A percentile compares a stretch with the other conserved stretches of the same genome.
phyloP scores from a whole-genome alignment of 2,888 invertebrate genomes.

The Sicus ferrugineus region DNA sequence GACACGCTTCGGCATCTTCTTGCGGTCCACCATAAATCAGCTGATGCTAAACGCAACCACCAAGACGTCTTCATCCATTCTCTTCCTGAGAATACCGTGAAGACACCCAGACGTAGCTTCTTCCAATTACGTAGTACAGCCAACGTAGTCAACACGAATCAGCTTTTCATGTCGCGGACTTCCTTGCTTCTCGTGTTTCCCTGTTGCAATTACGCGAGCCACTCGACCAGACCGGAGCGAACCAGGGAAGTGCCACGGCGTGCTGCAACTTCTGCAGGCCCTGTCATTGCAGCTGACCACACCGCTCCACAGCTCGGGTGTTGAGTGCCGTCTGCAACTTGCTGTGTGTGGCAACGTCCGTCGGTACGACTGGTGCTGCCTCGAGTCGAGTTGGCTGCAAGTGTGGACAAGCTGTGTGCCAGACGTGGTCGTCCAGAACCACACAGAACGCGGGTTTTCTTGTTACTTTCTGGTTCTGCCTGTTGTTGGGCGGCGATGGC shows the following conservation, averaged over 20 bases:
- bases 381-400: conserved; percentile 8
- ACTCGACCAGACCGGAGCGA: conserved; percentile 11
- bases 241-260: neutral
- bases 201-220: conserved; percentile 27
- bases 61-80: conserved; percentile 28
- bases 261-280: neutral
- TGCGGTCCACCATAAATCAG: neutral
- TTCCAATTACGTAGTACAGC: conserved; percentile 15
- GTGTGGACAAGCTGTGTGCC: conserved; percentile 25
- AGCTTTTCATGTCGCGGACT: neutral
- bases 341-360: conserved; percentile 29
- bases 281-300: conserved; percentile 23
- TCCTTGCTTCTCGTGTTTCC: conserved; percentile 19
- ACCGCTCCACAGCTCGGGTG: conserved; percentile 8
- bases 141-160: conserved; percentile 24
- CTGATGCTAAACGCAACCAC: neutral
- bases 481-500: neutral
- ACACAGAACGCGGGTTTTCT: conserved; percentile 22
- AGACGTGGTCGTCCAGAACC: neutral
- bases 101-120: conserved; percentile 13
- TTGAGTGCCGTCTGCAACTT: conserved; percentile 15
- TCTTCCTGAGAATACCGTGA: neutral
- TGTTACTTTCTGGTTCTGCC: conserved; percentile 21
- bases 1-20: neutral
- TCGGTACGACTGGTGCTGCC: neutral